Percentiles rank a stretch among this genome's conserved stretches.
Conservation (phyloP, 2,113 vertebrate species). For the Lasiurus cinereus region DNA sequence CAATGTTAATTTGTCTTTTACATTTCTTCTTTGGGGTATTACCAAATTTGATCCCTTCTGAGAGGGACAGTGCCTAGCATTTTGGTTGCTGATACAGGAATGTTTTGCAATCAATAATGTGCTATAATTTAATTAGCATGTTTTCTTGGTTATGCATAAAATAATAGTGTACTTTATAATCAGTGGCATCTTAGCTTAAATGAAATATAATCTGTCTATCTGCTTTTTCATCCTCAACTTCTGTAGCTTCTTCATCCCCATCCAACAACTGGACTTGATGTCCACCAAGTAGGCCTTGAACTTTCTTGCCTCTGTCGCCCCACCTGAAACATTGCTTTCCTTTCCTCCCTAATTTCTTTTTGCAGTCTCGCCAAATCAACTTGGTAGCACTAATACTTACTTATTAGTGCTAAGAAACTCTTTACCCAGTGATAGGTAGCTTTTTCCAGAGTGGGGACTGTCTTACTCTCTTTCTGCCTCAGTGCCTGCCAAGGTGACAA, state of each 20-base stretch:
- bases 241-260: accelerated
- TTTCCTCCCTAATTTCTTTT: background rate
- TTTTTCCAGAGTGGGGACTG: background rate
- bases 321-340: background rate
- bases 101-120: background rate
- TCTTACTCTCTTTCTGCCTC: background rate
- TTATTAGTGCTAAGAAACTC: background rate
- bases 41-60: background rate
- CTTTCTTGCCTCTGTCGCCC: background rate
- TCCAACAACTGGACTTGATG: background rate
- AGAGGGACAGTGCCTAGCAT: background rate
- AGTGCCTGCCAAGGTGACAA: background rate
- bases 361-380: background rate
- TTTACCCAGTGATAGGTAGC: background rate
- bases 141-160: conserved; percentile 14
- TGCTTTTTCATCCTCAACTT: background rate
- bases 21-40: conserved; percentile 45
- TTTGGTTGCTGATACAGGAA: background rate
- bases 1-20: background rate
- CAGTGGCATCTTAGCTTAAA: background rate
- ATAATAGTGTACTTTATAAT: conserved; percentile 3
- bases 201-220: background rate
- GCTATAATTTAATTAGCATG: conserved; percentile 4
- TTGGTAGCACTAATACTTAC: background rate
- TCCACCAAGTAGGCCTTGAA: background rate